phyloP scores from a whole-genome alignment of 2,888 invertebrate genomes.

The Anthophora plumipes region DNA sequence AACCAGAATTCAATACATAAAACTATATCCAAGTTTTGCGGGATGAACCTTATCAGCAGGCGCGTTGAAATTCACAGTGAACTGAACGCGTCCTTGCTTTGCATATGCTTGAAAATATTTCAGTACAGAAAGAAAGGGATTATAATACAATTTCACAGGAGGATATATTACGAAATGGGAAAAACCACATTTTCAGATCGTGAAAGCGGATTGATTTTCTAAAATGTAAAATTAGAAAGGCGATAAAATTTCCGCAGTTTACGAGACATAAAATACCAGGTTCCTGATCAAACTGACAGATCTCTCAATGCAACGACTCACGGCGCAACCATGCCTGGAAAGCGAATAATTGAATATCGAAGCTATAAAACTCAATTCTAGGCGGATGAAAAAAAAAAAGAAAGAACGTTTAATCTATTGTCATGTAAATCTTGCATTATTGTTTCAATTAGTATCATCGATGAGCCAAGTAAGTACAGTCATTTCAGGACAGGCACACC shows the following conservation, averaged over 20 bases:
- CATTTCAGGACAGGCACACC: too few species aligned
- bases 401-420: not conserved
- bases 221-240: slow-evolving; percentile 29
- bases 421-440: not conserved
- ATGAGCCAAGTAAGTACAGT: slow-evolving; percentile 31
- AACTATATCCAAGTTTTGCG: not conserved
- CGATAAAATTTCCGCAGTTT: slow-evolving; percentile 11
- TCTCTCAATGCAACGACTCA: not conserved
- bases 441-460: slow-evolving; percentile 3
- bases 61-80: not conserved
- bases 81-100: not conserved
- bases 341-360: slow-evolving; percentile 11
- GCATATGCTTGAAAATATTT: not conserved
- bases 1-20: not conserved
- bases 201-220: not conserved
- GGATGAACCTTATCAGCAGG: not conserved
- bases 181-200: not conserved
- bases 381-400: not conserved
- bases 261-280: not conserved
- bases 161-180: not conserved
- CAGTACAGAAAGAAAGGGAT: not conserved
- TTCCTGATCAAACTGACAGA: not conserved
- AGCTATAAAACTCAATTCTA: slow-evolving; percentile 13
- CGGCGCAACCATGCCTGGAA: not conserved
- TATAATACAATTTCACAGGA: not conserved